phyloP scores from a whole-genome alignment of 2,888 invertebrate genomes.

The Blastobasis adustella region DNA sequence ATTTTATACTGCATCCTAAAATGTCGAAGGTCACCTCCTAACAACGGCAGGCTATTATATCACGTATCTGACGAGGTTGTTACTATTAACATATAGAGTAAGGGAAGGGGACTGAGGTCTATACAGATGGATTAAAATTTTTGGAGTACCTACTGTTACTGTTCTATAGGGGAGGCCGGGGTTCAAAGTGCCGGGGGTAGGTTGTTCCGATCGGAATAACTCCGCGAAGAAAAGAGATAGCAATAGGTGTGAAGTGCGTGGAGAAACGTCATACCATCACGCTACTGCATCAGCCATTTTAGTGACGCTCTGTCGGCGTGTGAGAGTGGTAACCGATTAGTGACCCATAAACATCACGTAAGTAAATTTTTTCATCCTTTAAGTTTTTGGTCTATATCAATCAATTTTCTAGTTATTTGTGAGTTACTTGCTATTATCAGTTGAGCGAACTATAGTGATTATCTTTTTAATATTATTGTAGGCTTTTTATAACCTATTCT shows the following conservation, averaged over 20 bases:
- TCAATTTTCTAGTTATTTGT: constrained; percentile 1
- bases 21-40: no score
- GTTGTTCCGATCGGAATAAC: constrained; percentile 10
- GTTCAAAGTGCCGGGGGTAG: constrained; percentile 12
- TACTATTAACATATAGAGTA: no score
- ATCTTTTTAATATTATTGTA: background rate
- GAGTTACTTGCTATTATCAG: background rate
- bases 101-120: no score
- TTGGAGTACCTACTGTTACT: no score
- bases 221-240: constrained; percentile 9
- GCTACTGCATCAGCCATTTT: background rate
- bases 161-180: constrained; percentile 8
- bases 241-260: background rate
- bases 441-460: background rate
- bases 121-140: no score
- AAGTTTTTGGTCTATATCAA: background rate
- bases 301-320: no score
- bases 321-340: background rate
- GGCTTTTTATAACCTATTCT: background rate
- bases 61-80: no score
- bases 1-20: no score
- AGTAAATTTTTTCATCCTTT: no score
- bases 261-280: background rate
- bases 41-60: no score
- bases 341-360: background rate